Evolutionary conservation across 2,113 vertebrate species (phyloP).

Genomic region (Myotis yumanensis): DNA sequence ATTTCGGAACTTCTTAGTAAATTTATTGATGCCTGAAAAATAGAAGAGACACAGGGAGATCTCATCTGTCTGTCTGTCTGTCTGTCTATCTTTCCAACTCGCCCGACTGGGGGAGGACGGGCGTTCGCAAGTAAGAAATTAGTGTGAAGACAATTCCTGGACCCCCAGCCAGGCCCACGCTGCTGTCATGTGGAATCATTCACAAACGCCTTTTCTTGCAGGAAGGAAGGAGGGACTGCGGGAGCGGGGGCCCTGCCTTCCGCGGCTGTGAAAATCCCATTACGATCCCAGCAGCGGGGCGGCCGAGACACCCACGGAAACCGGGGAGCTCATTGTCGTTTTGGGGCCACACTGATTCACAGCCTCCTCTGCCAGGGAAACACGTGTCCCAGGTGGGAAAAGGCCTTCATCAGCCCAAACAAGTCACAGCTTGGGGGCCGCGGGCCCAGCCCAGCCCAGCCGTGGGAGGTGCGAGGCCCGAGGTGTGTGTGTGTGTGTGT

Average conservation of each 20-base stretch:
- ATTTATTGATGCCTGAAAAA: conserved; percentile 95
- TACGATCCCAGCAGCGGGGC: background rate
- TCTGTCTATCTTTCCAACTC: conserved; percentile 17
- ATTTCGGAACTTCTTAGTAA: conserved; percentile 97
- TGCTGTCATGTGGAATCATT: conserved; percentile 75
- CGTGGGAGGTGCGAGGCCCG: background rate
- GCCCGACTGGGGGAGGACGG: background rate
- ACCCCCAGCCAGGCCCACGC: conserved; percentile 63
- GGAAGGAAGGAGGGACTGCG: background rate
- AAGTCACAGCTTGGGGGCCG: conserved; percentile 49
- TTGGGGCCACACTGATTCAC: conserved; percentile 56
- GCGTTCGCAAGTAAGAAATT: conserved; percentile 82
- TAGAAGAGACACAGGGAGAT: conserved; percentile 16
- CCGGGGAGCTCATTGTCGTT: background rate
- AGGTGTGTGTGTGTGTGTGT: background rate
- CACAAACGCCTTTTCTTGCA: conserved; percentile 69
- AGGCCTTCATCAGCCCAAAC: conserved; percentile 57
- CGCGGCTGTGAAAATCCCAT: conserved; percentile 73
- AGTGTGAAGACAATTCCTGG: conserved; percentile 82
- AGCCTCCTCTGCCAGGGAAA: conserved; percentile 51
- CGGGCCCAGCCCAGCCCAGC: background rate
- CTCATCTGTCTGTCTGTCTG: background rate
- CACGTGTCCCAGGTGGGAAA: conserved; percentile 27
- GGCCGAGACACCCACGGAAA: background rate
- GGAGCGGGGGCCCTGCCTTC: conserved; percentile 53